A percentile compares a stretch with the other conserved stretches of the same genome.
Conservation (phyloP, 64 coral and sea anemone species). For the Montipora efflorescens region DNA sequence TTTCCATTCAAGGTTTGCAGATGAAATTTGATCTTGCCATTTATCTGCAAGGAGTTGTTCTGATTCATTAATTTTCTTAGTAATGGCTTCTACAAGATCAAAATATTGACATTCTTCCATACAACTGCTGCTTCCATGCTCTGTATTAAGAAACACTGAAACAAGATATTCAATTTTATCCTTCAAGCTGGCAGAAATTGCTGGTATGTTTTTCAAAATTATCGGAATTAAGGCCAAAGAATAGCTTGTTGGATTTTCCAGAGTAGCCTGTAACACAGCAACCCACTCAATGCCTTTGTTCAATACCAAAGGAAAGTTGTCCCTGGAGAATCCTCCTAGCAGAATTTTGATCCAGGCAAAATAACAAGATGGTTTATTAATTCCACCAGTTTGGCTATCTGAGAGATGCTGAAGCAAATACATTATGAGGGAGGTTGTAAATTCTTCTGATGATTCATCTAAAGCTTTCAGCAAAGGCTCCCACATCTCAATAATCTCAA, state of each 20-base stretch:
- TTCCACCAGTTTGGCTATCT: background rate
- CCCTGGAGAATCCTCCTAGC: conserved; percentile 33
- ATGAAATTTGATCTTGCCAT: background rate
- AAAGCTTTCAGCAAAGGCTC: conserved; percentile 76
- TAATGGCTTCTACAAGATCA: background rate
- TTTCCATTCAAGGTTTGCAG: conserved; percentile 34
- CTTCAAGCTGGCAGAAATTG: conserved; percentile 20
- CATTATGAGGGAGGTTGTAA: conserved; percentile 59
- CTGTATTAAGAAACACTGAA: conserved; percentile 40
- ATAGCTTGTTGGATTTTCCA: conserved; percentile 57
- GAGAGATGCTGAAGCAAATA: conserved; percentile 1
- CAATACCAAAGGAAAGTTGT: conserved; percentile 18
- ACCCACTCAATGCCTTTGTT: conserved; percentile 58
- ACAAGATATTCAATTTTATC: conserved; percentile 59
- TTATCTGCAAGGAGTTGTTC: background rate
- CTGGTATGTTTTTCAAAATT: conserved; percentile 62
- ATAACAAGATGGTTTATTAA: background rate
- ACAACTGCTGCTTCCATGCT: background rate
- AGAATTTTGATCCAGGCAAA: conserved; percentile 60
- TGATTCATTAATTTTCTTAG: background rate
- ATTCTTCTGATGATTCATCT: conserved; percentile 71
- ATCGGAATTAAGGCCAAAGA: conserved; percentile 16
- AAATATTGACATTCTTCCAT: background rate
- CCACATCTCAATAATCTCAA: conserved; percentile 57
- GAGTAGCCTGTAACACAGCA: conserved; percentile 61